These are phyloP conservation scores for Pyrocoelia pectoralis DNA, from an alignment of 2,888 invertebrate species.

Conservation along the genomic window DNA sequence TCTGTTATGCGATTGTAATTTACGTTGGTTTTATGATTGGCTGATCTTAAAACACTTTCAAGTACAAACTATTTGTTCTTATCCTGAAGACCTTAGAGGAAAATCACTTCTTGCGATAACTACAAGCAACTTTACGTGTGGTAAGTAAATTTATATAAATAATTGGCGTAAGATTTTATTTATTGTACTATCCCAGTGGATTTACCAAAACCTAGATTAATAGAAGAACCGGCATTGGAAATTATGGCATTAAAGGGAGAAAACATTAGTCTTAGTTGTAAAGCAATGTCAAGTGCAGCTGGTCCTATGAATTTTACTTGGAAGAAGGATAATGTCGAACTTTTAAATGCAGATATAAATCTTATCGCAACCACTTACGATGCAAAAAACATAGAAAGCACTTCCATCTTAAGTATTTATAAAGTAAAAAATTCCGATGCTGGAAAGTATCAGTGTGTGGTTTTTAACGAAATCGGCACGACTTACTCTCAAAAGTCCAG, in stretches of 20 bases:
- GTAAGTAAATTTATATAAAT: constrained; percentile 60
- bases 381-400: constrained; percentile 70
- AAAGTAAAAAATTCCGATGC: constrained; percentile 83
- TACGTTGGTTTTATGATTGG: constrained; percentile 90
- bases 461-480: constrained; percentile 87
- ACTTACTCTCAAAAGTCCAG: constrained; percentile 88
- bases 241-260: constrained; percentile 88
- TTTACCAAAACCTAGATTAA: constrained; percentile 85
- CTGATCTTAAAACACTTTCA: constrained; percentile 67
- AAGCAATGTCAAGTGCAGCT: constrained; percentile 80
- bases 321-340: constrained; percentile 84
- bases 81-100: constrained; percentile 80
- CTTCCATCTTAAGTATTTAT: constrained; percentile 76
- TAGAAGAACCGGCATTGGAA: constrained; percentile 81
- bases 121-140: constrained; percentile 73
- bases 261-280: constrained; percentile 82
- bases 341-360: constrained; percentile 53
- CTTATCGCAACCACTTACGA: constrained; percentile 60
- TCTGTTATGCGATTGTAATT: constrained; percentile 88
- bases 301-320: constrained; percentile 82
- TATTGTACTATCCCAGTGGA: constrained; percentile 63
- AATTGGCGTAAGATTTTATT: too few relatives aligned
- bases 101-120: constrained; percentile 72
- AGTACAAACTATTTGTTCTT: constrained; percentile 78
- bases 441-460: constrained; percentile 93